These are phyloP conservation scores for Catharus minimus DNA, from an alignment of 2,113 vertebrate genomes.

Conservation along the genomic window DNA sequence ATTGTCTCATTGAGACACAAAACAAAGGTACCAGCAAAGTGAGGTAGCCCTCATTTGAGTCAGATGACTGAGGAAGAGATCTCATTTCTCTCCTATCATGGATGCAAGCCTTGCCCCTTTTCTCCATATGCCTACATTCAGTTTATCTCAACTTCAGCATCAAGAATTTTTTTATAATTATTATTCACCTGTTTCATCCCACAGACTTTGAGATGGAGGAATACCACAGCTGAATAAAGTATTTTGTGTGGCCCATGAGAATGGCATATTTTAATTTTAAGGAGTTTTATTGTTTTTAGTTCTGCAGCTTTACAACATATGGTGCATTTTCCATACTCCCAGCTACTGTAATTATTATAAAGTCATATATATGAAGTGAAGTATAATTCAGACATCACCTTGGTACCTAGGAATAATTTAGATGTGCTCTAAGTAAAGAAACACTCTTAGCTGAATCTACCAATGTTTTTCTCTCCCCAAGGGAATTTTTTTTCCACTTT, in stretches of 20 bases:
- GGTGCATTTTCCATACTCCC: neutral
- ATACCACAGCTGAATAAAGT: neutral
- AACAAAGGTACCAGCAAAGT: neutral
- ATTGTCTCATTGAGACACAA: neutral
- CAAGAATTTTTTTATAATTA: neutral
- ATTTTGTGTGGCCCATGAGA: neutral
- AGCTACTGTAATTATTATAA: neutral
- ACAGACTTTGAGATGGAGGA: neutral
- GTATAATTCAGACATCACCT: neutral
- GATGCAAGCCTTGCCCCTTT: neutral
- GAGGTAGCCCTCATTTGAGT: neutral
- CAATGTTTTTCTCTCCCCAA: neutral
- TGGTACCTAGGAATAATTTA: neutral
- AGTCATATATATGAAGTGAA: neutral
- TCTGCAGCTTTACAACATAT: neutral
- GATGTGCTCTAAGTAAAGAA: neutral
- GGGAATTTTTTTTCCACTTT: neutral
- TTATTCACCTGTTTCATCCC: neutral
- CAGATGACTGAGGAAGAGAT: neutral
- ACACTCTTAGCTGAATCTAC: neutral
- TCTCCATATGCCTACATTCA: neutral
- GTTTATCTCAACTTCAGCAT: neutral
- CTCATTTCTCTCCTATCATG: neutral
- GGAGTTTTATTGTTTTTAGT: neutral
- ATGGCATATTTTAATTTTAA: neutral